Evolutionary conservation across 2,113 vertebrate genomes (phyloP), one percentile per base, ranked within the genome.

Genomic region (Myotis yumanensis): DNA sequence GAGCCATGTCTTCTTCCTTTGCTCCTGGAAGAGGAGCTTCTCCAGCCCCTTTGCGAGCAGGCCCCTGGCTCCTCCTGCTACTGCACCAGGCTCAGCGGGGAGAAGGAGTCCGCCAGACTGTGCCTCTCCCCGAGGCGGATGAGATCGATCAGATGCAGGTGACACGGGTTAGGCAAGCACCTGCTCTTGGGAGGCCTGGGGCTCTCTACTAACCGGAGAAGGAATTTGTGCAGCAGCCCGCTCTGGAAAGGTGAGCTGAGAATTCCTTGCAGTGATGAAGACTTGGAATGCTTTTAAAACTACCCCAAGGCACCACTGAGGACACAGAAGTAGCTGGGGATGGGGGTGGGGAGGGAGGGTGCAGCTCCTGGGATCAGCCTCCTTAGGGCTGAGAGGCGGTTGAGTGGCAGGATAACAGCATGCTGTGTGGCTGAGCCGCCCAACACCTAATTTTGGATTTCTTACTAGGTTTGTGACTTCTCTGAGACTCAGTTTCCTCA

Each of bases 101-200:
- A 97, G 87, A 75, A 93, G 76, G 71, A 91, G 22, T 35, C 96
- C 86, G 71, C 68, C 62, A 97, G 95, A 68, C 85, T 82, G 89
- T 46, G 92, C 79, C 75, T 46, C 57, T 95, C 96, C 97, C 86
- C 0, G 0, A 96, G 98, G 98, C 98, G 91, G 96, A 79, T 93
- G 93, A 97, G 97, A 98, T 98, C 94, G 93, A 98, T 97, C 97
- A 98, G 96, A 94, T 84, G 79, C 93, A 97, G 97, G 97, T 98
- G 98, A 98, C 95, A 96, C 59, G 28, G 97, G 98, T 97, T 97
- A 98, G 97, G 95, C 95, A 91, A 98, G 97, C 98, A 98, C 98
- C 98, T 98, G 98, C 97, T 98, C 97, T 97, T 81, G 94, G 4
- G 52, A 52, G 94, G 97, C 98, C 96, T 77, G 0, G 95, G 98